Conservation (phyloP, 2,113 vertebrate species). For the Gopherus evgoodei region DNA sequence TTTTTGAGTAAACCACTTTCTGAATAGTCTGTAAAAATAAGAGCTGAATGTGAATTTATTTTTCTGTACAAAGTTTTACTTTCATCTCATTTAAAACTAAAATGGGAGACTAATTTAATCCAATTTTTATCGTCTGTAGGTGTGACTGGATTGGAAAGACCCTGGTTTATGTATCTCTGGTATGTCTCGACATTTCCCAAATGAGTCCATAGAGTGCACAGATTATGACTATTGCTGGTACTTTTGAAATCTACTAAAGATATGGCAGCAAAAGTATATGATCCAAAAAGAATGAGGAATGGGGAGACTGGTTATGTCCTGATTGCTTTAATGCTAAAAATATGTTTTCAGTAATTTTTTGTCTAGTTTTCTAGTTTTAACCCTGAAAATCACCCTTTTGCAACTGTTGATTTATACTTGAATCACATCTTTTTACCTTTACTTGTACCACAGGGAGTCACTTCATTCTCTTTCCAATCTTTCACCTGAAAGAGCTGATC, state of each 20-base stretch:
- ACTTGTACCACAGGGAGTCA: no score
- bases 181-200: slow-evolving; percentile 51
- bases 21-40: not conserved
- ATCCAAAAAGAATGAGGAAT: not conserved
- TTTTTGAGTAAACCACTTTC: not conserved
- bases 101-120: not conserved
- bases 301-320: not conserved
- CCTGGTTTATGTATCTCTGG: slow-evolving; percentile 44
- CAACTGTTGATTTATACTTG: not conserved
- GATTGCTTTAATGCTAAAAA: not conserved
- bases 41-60: slow-evolving; percentile 8
- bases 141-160: slow-evolving; percentile 26
- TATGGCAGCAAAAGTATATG: slow-evolving; percentile 4
- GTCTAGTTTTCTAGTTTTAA: not conserved
- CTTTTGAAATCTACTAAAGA: not conserved
- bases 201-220: slow-evolving; percentile 44
- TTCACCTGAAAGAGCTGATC: not conserved
- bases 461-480: not conserved
- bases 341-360: not conserved
- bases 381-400: not conserved
- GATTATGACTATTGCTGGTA: not conserved
- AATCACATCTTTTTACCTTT: not conserved
- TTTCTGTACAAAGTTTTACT: not conserved
- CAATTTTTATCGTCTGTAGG: not conserved
- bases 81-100: not conserved